Conservation (phyloP, 1,140 invertebrate species). For the Stegodyphus dumicola region DNA sequence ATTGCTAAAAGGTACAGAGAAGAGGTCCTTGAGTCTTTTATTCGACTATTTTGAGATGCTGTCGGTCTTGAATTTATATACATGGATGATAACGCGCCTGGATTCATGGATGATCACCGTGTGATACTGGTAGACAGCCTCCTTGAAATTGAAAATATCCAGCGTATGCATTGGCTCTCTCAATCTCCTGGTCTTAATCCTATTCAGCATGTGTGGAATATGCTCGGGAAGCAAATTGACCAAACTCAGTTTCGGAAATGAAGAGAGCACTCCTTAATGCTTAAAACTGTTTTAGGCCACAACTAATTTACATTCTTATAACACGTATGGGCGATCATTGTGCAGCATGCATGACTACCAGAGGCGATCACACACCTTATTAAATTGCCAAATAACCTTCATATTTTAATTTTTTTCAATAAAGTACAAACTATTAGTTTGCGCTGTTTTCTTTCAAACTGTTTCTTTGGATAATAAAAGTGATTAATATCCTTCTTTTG, state of each 20-base stretch:
- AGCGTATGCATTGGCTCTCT: background rate
- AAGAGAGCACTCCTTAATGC: background rate
- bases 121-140: background rate
- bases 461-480: background rate
- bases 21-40: background rate
- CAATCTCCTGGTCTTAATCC: background rate
- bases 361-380: background rate
- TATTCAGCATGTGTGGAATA: background rate
- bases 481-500: background rate
- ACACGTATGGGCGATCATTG: background rate
- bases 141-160: background rate
- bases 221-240: conserved; percentile 8
- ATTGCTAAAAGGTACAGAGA: background rate
- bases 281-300: background rate
- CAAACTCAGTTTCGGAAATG: conserved; percentile 5
- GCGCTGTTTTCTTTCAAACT: background rate
- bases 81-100: background rate
- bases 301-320: background rate
- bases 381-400: background rate
- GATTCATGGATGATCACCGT: too few species aligned
- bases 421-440: background rate
- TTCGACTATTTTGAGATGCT: background rate
- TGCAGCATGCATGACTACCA: background rate
- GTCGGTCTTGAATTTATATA: background rate
- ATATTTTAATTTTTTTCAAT: background rate